Base-by-base conservation (phyloP, 2,797 vertebrate genomes). In the Pachyuromys duprasi region DNA sequence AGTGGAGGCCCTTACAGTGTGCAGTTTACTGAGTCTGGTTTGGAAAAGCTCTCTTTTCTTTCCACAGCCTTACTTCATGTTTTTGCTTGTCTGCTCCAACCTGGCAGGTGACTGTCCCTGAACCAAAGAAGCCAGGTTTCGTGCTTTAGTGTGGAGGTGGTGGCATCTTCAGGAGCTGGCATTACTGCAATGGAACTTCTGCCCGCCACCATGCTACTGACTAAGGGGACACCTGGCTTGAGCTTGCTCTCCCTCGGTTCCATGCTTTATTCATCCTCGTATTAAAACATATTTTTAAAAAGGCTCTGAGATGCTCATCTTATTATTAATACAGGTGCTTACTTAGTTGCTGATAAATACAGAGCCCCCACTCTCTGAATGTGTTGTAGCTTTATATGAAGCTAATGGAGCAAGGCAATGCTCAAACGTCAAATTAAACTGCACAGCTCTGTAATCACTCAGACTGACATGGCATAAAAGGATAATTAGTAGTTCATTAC, bases 401-500 rank as follows among this genome's bases (percentile, higher is more conserved):
- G 98, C 98, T 99, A 99, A 99, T 99, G 98, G 98, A 99, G 98
- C 98, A 99, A 98, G 98, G 98, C 98, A 99, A 99, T 99, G 98
- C 98, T 98, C 98, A 98, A 98, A 99, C 97, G 98, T 98, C 98
- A 98, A 98, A 99, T 99, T 98, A 98, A 98, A 98, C 98, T 97
- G 98, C 98, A 99, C 98, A 98, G 98, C 98, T 98, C 98, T 98
- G 97, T 98, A 98, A 99, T 98, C 98, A 98, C 98, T 99, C 98
- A 98, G 99, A 98, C 98, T 99, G 99, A 99, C 98, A 99, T 98
- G 98, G 98, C 98, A 99, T 99, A 99, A 99, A 99, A 99, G 99
- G 99, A 99, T 99, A 99, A 99, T 99, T 99, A 99, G 99, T 98
- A 99, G 98, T 99, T 99, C 98, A 99, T 99, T 99, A 99, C 99